These are phyloP conservation scores for Nomada lathburiana DNA, from an alignment of 2,888 invertebrate species.

Conservation along the genomic window DNA sequence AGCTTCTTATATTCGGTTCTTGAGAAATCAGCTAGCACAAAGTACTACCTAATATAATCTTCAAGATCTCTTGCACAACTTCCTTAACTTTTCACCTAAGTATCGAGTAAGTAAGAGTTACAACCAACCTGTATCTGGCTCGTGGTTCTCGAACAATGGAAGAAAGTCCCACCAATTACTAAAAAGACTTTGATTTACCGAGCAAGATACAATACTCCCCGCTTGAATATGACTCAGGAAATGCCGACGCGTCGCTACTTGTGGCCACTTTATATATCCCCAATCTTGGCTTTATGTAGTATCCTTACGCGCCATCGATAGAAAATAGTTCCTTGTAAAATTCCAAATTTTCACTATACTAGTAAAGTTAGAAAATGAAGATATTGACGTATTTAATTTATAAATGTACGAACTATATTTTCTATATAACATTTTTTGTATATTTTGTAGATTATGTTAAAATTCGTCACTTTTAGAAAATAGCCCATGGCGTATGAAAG, in stretches of 20 bases:
- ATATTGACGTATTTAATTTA: background rate
- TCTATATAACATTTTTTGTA: background rate
- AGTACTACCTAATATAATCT: background rate
- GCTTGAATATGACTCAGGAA: conserved; percentile 68
- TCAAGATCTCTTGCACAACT: conserved; percentile 13
- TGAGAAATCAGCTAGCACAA: conserved; percentile 10
- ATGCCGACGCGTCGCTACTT: conserved; percentile 53
- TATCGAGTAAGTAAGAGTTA: conserved; percentile 63
- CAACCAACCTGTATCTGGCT: conserved; percentile 82
- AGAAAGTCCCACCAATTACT: conserved; percentile 21
- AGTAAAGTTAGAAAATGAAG: background rate
- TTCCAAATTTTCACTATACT: background rate
- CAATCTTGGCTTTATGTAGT: conserved; percentile 49
- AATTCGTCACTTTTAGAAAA: conserved; percentile 15
- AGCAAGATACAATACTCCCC: conserved; percentile 74
- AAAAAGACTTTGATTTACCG: conserved; percentile 44
- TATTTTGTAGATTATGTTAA: background rate
- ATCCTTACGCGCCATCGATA: conserved; percentile 71
- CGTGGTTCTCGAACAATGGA: conserved; percentile 70
- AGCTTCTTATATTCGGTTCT: conserved; percentile 6
- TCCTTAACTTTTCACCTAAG: conserved; percentile 46
- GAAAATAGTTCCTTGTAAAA: conserved; percentile 73
- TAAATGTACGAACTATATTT: fast-evolving
- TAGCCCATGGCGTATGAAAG: conserved; percentile 41
- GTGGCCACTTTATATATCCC: conserved; percentile 74